Evolutionary conservation across 2,113 vertebrate species (phyloP).

Genomic region (Rhineura floridana): DNA sequence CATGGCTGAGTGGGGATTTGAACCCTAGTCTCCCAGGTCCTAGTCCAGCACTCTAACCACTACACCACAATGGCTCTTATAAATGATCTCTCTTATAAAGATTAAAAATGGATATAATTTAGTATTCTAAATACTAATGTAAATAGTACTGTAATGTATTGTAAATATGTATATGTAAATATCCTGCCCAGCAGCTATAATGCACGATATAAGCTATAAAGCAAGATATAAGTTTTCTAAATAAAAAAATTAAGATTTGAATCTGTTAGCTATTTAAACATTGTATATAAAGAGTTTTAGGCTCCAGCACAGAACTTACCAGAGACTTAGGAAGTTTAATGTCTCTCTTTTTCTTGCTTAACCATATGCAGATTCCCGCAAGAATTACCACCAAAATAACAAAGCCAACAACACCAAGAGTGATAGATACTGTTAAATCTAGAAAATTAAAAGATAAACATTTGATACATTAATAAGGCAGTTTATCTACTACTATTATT

Average conservation of each 20-base stretch:
- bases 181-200: no score
- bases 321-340: slow-evolving; percentile 75
- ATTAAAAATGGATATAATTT: no score
- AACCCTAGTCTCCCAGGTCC: no score
- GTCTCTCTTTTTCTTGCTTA: slow-evolving; percentile 43
- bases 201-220: neutral
- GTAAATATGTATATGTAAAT: no score
- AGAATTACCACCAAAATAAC: neutral
- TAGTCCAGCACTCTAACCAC: no score
- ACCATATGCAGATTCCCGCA: neutral
- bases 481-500: neutral
- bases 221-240: neutral
- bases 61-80: no score
- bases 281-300: neutral
- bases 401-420: neutral
- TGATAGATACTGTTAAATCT: neutral
- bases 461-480: neutral
- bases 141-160: no score
- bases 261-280: neutral
- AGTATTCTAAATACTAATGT: no score
- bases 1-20: no score
- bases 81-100: no score
- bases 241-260: neutral
- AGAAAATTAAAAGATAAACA: neutral
- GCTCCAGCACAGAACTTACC: slow-evolving; percentile 64